Evolutionary conservation across 2,797 vertebrate genomes (phyloP).

Genomic region (Ctenochaetus hawaiiensis): DNA sequence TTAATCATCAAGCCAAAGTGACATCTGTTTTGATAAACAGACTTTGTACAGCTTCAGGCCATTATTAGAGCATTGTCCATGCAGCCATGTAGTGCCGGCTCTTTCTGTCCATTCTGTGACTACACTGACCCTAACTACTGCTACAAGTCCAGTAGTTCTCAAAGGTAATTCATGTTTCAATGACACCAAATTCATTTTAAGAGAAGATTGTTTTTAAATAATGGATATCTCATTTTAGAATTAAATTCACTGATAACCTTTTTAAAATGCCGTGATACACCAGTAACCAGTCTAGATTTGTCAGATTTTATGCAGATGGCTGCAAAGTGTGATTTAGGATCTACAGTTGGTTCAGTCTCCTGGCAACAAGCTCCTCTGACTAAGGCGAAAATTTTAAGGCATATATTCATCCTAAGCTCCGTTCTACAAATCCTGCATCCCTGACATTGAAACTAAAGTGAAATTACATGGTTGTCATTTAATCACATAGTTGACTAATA

Average conservation of each 20-base stretch:
- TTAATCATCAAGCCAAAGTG: not conserved
- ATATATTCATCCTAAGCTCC: slow-evolving; percentile 16
- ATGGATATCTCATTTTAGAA: not conserved
- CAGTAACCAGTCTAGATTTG: not conserved
- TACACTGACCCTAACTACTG: not conserved
- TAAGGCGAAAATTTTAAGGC: not conserved
- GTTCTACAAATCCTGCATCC: not conserved
- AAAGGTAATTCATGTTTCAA: not conserved
- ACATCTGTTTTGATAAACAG: not conserved
- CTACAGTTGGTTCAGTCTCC: slow-evolving; percentile 24
- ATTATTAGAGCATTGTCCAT: no score
- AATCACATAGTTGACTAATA: not conserved
- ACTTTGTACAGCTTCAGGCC: not conserved
- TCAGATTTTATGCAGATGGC: slow-evolving; percentile 3
- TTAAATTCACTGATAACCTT: not conserved
- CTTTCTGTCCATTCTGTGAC: not conserved
- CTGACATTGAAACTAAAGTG: not conserved
- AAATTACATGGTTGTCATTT: not conserved
- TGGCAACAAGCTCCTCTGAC: slow-evolving; percentile 27
- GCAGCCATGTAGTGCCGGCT: no score
- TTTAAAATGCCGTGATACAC: not conserved
- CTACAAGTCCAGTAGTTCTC: not conserved
- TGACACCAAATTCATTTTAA: not conserved
- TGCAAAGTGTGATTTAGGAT: slow-evolving; percentile 4
- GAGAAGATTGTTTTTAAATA: not conserved